A percentile compares a stretch with the other conserved stretches of the same genome.
phyloP scores from a whole-genome alignment of 2,797 vertebrate genomes.

The Acridotheres tristis region DNA sequence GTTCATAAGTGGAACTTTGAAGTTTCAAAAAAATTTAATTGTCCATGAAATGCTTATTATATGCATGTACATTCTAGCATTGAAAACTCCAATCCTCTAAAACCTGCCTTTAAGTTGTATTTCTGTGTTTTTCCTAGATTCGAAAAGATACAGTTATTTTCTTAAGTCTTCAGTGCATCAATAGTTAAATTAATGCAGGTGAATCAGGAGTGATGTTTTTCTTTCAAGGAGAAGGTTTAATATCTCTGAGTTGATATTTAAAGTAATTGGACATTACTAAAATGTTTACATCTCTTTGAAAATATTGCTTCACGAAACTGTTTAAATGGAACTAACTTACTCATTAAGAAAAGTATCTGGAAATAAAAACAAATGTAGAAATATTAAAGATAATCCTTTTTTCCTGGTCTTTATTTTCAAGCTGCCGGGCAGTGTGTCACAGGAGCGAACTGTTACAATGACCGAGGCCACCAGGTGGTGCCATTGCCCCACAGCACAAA shows the following conservation, averaged over 20 bases:
- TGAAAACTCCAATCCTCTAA: background rate
- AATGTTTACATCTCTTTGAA: background rate
- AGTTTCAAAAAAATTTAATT: fast-evolving
- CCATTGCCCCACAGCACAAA: conserved; percentile 33
- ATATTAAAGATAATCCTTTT: background rate
- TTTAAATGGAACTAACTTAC: background rate
- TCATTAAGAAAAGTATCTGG: background rate
- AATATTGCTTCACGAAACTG: background rate
- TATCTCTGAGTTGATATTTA: background rate
- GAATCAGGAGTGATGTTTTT: background rate
- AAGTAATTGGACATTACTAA: background rate
- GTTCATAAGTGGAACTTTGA: background rate
- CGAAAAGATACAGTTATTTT: background rate
- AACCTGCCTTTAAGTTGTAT: background rate
- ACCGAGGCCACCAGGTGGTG: conserved; percentile 56
- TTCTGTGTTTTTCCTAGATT: background rate
- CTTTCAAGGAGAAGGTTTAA: background rate
- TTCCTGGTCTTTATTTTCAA: background rate
- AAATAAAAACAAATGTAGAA: background rate
- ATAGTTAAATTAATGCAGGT: background rate
- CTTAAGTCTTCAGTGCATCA: background rate
- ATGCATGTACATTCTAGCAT: fast-evolving
- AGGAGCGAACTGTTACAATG: background rate
- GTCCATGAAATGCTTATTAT: background rate
- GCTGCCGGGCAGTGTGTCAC: fast-evolving